A percentile compares a stretch with the other conserved stretches of the same genome.
Conservation (phyloP, 2,797 vertebrate species). For the Prionace glauca region DNA sequence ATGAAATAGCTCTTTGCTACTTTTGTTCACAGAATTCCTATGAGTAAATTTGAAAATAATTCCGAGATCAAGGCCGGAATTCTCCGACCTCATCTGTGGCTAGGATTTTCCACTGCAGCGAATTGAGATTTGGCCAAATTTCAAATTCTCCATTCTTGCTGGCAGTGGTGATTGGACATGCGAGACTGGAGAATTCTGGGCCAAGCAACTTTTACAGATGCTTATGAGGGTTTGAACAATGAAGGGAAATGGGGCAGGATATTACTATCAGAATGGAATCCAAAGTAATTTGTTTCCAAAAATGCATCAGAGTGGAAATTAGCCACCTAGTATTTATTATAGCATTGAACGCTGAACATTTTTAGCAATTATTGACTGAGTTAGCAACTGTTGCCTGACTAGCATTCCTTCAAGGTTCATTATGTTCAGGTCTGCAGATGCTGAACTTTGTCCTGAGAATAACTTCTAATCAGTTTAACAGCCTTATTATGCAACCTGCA, state of each 20-base stretch:
- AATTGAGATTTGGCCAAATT: too few species aligned
- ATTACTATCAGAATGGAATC: background rate
- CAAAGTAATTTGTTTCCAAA: slow-evolving; percentile 4
- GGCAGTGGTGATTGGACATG: too few species aligned
- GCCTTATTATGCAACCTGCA: slow-evolving; percentile 27
- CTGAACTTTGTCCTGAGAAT: slow-evolving; percentile 53
- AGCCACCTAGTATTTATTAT: background rate
- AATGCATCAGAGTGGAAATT: background rate
- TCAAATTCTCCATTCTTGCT: too few species aligned
- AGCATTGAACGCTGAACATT: background rate
- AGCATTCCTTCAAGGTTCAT: slow-evolving; percentile 60
- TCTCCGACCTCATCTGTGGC: too few species aligned
- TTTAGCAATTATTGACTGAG: slow-evolving; percentile 26
- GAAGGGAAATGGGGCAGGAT: background rate
- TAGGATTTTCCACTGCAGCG: too few species aligned
- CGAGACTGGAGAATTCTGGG: too few species aligned
- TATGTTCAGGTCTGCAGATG: slow-evolving; percentile 50
- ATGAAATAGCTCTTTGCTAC: background rate
- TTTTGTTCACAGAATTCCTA: background rate
- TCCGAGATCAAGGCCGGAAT: background rate
- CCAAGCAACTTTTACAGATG: background rate
- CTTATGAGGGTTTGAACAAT: background rate
- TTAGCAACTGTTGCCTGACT: slow-evolving; percentile 42
- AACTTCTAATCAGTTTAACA: background rate
- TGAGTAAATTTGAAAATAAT: background rate